Evolutionary conservation across 2,888 invertebrate species (phyloP).

Genomic region (Rhamnusium bicolor): DNA sequence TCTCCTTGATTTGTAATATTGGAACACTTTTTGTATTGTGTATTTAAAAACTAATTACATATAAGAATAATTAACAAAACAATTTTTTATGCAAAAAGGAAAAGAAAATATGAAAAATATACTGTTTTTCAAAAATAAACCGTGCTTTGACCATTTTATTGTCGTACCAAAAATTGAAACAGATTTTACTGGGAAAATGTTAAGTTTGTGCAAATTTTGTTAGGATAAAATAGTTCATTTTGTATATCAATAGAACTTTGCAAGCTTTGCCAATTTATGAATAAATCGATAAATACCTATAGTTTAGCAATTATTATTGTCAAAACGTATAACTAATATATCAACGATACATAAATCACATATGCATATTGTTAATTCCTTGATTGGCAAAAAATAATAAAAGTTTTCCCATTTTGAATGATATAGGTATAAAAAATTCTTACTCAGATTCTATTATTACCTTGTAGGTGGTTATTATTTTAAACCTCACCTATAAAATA

Average conservation of each 20-base stretch:
- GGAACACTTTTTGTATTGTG: too few species aligned
- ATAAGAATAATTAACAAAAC: too few species aligned
- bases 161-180: too few species aligned
- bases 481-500: background rate
- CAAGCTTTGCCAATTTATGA: background rate
- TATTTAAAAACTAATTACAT: too few species aligned
- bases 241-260: background rate
- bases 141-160: too few species aligned
- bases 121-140: too few species aligned
- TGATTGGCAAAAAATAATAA: background rate
- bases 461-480: slow-evolving; percentile 12
- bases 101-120: too few species aligned
- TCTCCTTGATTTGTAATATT: too few species aligned
- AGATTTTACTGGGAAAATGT: too few species aligned
- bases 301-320: background rate
- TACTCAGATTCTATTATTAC: slow-evolving; percentile 6
- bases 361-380: background rate
- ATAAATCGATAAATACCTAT: background rate
- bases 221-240: too few species aligned
- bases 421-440: background rate
- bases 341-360: background rate
- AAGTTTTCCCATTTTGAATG: background rate
- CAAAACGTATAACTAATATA: background rate
- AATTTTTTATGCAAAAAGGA: too few species aligned
- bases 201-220: too few species aligned